Evolutionary conservation across 2,113 vertebrate species (phyloP).

Genomic region (Melanocharis versteri): DNA sequence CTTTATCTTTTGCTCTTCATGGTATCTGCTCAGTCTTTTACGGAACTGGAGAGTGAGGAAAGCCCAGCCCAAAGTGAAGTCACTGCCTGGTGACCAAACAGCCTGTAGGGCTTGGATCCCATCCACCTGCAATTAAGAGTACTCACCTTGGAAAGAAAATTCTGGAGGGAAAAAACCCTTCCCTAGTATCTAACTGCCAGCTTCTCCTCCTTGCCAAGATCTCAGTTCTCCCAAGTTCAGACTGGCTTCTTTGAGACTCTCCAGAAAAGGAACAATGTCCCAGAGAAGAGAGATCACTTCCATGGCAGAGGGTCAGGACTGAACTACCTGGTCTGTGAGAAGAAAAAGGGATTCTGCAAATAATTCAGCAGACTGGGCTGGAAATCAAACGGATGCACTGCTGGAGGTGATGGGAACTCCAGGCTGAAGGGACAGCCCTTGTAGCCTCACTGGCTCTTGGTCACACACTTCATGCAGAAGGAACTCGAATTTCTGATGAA

Average conservation of each 20-base stretch:
- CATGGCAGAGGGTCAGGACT: not conserved
- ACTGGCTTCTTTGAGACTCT: not conserved
- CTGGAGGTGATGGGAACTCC: not conserved
- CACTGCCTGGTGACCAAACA: not conserved
- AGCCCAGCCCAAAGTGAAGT: slow-evolving; percentile 22
- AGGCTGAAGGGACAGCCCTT: not conserved
- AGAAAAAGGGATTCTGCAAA: no score
- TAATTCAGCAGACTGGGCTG: not conserved
- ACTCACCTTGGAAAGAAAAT: not conserved
- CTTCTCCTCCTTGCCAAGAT: not conserved
- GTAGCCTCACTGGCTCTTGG: not conserved
- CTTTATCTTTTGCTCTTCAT: not conserved
- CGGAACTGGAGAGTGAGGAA: not conserved
- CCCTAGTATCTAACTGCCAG: not conserved
- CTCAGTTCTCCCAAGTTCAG: not conserved
- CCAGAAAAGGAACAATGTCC: not conserved
- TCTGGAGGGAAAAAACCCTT: not conserved
- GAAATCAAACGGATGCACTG: not conserved
- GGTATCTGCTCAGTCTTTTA: not conserved
- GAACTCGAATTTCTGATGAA: not conserved
- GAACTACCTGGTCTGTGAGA: not conserved
- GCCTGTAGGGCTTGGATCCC: not conserved
- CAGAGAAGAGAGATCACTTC: not conserved
- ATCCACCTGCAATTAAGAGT: slow-evolving; percentile 18
- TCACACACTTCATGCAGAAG: not conserved